Evolutionary conservation across 2,113 vertebrate species (phyloP).

Genomic region (Megaceryle maxima): DNA sequence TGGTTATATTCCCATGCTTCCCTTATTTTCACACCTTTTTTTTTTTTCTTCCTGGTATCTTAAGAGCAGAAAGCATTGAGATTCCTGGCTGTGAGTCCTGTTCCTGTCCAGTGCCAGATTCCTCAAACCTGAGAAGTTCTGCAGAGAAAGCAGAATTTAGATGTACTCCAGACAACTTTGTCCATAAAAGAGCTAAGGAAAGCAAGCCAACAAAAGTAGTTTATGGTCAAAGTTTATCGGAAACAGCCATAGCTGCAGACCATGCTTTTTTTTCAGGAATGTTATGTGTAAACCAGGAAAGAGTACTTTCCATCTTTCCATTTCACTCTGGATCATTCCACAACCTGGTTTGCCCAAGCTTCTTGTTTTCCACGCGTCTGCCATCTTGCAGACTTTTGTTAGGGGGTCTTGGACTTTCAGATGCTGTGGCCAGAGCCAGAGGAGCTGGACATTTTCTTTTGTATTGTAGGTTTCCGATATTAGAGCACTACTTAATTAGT

Average conservation of each 20-base stretch:
- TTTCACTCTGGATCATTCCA: not conserved
- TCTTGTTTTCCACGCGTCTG: not conserved
- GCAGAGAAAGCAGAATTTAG: not conserved
- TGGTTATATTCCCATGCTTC: not conserved
- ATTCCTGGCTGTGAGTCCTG: not conserved
- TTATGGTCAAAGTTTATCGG: not conserved
- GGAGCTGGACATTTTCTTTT: not conserved
- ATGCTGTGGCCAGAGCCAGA: not conserved
- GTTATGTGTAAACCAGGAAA: not conserved
- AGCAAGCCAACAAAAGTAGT: not conserved
- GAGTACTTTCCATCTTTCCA: not conserved
- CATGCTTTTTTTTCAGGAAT: not conserved
- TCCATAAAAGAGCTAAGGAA: not conserved
- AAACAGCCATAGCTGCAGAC: not conserved
- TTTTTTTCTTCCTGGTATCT: not conserved
- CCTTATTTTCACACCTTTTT: not conserved
- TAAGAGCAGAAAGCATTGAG: not conserved
- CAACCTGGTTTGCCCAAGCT: not conserved
- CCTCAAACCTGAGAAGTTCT: not conserved
- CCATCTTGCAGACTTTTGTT: not conserved
- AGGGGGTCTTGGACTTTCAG: not conserved
- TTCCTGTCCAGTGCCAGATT: not conserved
- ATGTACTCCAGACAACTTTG: not conserved
- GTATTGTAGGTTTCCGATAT: not conserved
- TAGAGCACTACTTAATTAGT: not conserved